Evolutionary conservation across 1,140 invertebrate species (phyloP), one percentile per base, ranked within the genome.

Genomic region (Drosophila jambulina): DNA sequence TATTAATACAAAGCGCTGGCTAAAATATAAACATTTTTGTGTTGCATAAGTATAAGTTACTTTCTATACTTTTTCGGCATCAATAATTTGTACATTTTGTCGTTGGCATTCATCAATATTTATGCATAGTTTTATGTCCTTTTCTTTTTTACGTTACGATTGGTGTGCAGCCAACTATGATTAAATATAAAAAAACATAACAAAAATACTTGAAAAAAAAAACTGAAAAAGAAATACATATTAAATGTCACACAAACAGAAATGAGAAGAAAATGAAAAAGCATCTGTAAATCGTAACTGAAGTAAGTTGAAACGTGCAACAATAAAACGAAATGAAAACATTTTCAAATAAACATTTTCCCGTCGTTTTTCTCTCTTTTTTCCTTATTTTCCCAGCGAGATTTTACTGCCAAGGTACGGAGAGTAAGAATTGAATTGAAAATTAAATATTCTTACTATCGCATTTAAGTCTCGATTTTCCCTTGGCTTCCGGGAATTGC

Each of bases 251-350:
- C 61, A 58, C 71, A 80, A 80, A 62, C 27, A 59, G 53, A 62
- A 79, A 61, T 36, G 38, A 68, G 48, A 70, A 48, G 57, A 59
- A 67, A 48, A 72, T 64, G 43, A 61, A 69, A 60, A 69, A 45
- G 19, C 46, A 86, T 53, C 67, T 80, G 78, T 88, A 79, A 64
- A 69, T 34, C 56, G 57, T 78, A 78, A 83, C 76, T 82, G 78
- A 86, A 74, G 77, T 74, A 80, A 78, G 80, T 87, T 78, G 84
- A 87, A 87, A 87, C 84, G 80, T 75, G 80, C 84, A 87, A 87
- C 84, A 87, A 87, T 87, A 87, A 88, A 75, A 59, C 40, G 48
- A 32, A 54, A 88, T 69, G 62, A 70, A 54, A 54, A 54, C 32
- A 80, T 87, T 87, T 87, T 87, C 82, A 85, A 91, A 91, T 69